Evolutionary conservation across 2,888 invertebrate species (phyloP).

Genomic region (Melieria omissa): DNA sequence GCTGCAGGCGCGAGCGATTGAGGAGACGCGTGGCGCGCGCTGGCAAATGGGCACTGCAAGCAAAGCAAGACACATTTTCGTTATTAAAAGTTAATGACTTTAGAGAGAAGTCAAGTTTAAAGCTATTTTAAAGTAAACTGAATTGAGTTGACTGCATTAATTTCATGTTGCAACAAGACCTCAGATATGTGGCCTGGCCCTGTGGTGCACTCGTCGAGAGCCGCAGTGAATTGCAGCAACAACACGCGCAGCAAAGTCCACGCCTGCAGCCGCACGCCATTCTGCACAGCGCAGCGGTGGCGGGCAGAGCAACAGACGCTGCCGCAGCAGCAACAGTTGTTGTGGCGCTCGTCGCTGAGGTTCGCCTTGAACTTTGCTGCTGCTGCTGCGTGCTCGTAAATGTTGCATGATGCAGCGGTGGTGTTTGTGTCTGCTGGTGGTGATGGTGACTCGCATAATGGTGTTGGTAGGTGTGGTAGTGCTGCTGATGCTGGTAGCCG

Average conservation of each 20-base stretch:
- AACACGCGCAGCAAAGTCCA: conserved; percentile 32
- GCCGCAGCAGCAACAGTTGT: conserved; percentile 28
- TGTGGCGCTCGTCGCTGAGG: conserved; percentile 37
- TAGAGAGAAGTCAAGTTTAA: too few species aligned
- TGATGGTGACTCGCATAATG: conserved; percentile 26
- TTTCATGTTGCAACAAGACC: conserved; percentile 27
- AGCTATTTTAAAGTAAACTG: too few species aligned
- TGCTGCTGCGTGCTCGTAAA: conserved; percentile 45
- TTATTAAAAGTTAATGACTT: neutral
- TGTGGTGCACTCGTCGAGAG: conserved; percentile 53
- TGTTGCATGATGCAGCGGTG: conserved; percentile 46
- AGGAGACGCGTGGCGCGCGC: conserved; percentile 66
- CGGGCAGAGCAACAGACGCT: conserved; percentile 15
- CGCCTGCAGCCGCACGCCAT: conserved; percentile 28
- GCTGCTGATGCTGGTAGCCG: conserved; percentile 33
- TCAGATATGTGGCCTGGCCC: conserved; percentile 44
- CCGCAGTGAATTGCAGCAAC: conserved; percentile 39
- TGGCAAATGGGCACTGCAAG: conserved; percentile 64
- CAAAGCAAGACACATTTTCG: conserved; percentile 1
- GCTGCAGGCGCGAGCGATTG: conserved; percentile 66
- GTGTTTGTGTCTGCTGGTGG: conserved; percentile 40
- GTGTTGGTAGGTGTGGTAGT: conserved; percentile 29
- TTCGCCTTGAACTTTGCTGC: conserved; percentile 44
- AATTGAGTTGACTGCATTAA: neutral
- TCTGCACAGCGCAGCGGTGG: conserved; percentile 24